A percentile compares a stretch with the other conserved stretches of the same genome.
phyloP scores from a whole-genome alignment of 92 coral and sea anemone genomes.

The Porites cylindrica region DNA sequence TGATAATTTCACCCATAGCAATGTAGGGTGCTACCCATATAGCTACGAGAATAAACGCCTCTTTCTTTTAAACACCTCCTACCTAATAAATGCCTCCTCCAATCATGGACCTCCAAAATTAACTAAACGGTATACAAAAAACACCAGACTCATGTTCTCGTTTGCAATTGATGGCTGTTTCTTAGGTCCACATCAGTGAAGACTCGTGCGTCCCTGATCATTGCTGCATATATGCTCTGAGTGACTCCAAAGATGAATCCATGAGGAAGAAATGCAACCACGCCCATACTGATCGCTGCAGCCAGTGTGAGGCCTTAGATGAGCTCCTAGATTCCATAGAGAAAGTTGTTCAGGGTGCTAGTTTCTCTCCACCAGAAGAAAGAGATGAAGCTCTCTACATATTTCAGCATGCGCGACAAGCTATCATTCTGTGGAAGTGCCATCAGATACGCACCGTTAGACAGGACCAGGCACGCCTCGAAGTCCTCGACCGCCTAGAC shows the following conservation, averaged over 20 bases:
- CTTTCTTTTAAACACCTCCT: no score
- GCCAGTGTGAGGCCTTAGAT: slow-evolving; percentile 18
- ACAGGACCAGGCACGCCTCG: slow-evolving; percentile 15
- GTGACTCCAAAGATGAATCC: slow-evolving; percentile 38
- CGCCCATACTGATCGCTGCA: slow-evolving; percentile 41
- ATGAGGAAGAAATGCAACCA: slow-evolving; percentile 24
- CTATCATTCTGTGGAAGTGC: slow-evolving; percentile 47
- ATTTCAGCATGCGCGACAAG: slow-evolving; percentile 45
- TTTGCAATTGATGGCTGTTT: neutral
- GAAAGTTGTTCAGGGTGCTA: slow-evolving; percentile 22
- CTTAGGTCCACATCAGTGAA: slow-evolving; percentile 22
- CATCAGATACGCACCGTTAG: slow-evolving; percentile 28
- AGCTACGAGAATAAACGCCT: no score
- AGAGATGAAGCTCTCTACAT: slow-evolving; percentile 52
- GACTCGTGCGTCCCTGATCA: slow-evolving; percentile 38
- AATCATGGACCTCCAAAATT: neutral
- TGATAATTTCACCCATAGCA: no score
- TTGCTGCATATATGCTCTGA: slow-evolving; percentile 39
- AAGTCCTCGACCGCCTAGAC: slow-evolving; percentile 32
- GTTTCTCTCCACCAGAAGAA: slow-evolving; percentile 25
- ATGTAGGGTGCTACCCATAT: no score
- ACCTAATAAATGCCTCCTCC: no score
- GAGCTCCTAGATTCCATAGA: slow-evolving; percentile 31
- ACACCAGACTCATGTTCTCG: neutral
- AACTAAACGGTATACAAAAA: neutral